Percentiles rank a stretch among this genome's conserved stretches.
phyloP scores from a whole-genome alignment of 1,140 invertebrate genomes.

The Drosophila micromelanica region DNA sequence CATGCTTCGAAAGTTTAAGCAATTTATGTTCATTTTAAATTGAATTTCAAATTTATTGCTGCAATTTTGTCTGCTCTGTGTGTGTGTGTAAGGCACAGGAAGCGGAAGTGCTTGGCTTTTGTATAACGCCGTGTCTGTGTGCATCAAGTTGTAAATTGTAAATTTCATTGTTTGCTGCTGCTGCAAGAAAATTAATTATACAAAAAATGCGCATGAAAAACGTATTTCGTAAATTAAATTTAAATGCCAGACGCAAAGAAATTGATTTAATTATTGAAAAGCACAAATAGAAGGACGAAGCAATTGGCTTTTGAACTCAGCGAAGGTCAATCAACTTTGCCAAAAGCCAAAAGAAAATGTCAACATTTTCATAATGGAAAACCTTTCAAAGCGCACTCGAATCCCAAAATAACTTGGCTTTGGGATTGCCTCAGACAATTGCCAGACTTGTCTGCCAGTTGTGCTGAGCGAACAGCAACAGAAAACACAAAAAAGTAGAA shows the following conservation, averaged over 20 bases:
- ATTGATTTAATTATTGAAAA: conserved; percentile 50
- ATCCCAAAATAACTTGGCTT: neutral
- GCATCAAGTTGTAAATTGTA: conserved; percentile 75
- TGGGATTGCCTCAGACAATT: conserved; percentile 17
- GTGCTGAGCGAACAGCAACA: conserved; percentile 7
- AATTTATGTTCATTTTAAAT: conserved; percentile 84
- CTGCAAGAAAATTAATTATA: conserved; percentile 74
- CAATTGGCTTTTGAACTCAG: conserved; percentile 20
- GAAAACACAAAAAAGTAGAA: conserved; percentile 7
- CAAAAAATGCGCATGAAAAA: conserved; percentile 42
- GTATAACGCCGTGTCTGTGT: conserved; percentile 34
- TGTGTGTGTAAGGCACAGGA: conserved; percentile 44
- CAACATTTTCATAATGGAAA: conserved; percentile 3
- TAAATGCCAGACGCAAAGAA: conserved; percentile 36
- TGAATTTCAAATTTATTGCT: conserved; percentile 84
- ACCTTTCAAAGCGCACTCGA: conserved; percentile 2
- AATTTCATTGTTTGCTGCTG: conserved; percentile 65
- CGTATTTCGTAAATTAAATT: conserved; percentile 53
- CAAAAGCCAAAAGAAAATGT: conserved; percentile 43
- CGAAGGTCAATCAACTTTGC: conserved; percentile 63
- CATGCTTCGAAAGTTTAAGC: conserved; percentile 84
- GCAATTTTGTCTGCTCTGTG: conserved; percentile 71
- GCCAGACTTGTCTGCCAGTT: conserved; percentile 36
- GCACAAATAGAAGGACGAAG: neutral
- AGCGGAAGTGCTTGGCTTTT: conserved; percentile 73